These are phyloP conservation scores for Nerophis ophidion DNA, from an alignment of 2,113 vertebrate genomes.

Conservation along the genomic window DNA sequence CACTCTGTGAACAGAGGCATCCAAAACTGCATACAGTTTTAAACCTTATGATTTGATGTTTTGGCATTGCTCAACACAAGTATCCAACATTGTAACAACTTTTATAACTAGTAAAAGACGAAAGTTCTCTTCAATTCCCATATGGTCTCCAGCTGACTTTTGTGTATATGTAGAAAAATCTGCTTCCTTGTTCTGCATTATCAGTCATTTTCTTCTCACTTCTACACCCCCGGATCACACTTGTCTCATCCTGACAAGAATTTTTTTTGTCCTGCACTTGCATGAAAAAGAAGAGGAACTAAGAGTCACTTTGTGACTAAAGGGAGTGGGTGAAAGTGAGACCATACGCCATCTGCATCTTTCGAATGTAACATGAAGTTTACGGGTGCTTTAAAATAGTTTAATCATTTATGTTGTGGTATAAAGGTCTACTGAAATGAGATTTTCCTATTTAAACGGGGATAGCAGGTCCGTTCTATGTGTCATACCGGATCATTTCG, in stretches of 20 bases:
- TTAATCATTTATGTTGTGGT: conserved; percentile 5
- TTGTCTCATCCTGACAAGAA: conserved; percentile 15
- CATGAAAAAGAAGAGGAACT: conserved; percentile 22
- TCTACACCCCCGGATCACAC: conserved; percentile 2
- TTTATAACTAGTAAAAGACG: too few species aligned
- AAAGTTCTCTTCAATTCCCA: too few species aligned
- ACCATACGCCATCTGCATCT: conserved; percentile 45
- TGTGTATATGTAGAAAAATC: neutral
- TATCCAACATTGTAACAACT: too few species aligned
- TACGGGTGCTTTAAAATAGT: neutral
- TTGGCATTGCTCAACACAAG: too few species aligned
- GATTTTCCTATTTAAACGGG: too few species aligned
- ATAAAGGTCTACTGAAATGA: too few species aligned
- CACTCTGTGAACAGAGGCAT: too few species aligned
- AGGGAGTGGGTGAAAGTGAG: conserved; percentile 45
- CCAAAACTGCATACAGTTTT: too few species aligned
- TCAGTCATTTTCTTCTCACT: conserved; percentile 12
- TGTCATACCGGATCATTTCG: too few species aligned
- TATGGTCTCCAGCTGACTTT: too few species aligned
- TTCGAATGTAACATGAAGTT: conserved; percentile 10
- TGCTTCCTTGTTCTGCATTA: neutral
- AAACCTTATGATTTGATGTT: too few species aligned
- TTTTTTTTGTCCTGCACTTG: neutral
- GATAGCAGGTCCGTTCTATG: too few species aligned
- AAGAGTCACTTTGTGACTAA: conserved; percentile 15